phyloP scores from a whole-genome alignment of 2,888 invertebrate species.

The Operophtera brumata region DNA sequence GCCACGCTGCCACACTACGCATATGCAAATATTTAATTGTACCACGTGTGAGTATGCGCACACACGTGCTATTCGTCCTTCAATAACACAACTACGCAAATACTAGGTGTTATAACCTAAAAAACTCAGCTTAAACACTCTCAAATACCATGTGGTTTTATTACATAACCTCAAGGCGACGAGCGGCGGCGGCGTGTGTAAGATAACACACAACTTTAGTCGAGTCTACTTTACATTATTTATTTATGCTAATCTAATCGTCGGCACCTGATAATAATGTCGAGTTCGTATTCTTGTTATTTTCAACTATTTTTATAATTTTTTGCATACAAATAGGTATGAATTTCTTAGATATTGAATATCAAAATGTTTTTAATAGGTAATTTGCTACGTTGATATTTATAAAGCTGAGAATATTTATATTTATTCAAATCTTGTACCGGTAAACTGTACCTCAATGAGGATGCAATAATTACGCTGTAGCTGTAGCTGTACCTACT shows the following conservation, averaged over 20 bases:
- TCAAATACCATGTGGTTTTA: constrained; percentile 22
- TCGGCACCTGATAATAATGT: constrained; percentile 11
- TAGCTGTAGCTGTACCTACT: too few relatives aligned
- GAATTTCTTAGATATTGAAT: background rate
- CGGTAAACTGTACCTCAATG: too few relatives aligned
- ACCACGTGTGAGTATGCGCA: background rate
- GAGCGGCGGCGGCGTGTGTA: constrained; percentile 7
- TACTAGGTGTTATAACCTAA: constrained; percentile 8
- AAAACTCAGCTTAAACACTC: constrained; percentile 5
- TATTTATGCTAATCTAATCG: constrained; percentile 26
- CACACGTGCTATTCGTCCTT: background rate
- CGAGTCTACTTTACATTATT: constrained; percentile 14
- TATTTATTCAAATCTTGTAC: too few relatives aligned
- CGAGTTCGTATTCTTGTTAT: background rate
- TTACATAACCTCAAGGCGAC: constrained; percentile 27
- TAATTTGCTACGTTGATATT: too few relatives aligned
- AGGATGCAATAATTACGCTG: too few relatives aligned
- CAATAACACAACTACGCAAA: too few relatives aligned
- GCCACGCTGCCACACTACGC: too few relatives aligned
- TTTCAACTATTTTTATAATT: background rate
- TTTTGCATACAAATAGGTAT: too few relatives aligned
- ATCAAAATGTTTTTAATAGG: too few relatives aligned
- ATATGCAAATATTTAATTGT: background rate
- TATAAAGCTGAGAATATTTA: too few relatives aligned
- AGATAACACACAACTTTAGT: constrained; percentile 10